Evolutionary conservation across 2,797 vertebrate genomes (phyloP).

Genomic region (Ataeniobius toweri): DNA sequence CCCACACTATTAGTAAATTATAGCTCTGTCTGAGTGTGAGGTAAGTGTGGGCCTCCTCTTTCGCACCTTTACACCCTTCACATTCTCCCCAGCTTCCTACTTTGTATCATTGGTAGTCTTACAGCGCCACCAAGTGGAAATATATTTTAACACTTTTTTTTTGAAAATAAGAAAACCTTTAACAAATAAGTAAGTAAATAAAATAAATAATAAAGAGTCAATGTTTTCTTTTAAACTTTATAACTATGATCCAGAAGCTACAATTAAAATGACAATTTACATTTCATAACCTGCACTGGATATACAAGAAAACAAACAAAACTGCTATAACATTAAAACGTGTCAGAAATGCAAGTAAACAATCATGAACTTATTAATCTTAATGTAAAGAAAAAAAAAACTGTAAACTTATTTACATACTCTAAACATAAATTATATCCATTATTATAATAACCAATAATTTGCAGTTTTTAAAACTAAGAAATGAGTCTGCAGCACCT

Average conservation of each 20-base stretch:
- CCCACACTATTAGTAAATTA: conserved; percentile 85
- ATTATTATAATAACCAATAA: neutral
- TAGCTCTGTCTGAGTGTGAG: conserved; percentile 78
- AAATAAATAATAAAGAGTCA: neutral
- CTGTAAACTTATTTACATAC: neutral
- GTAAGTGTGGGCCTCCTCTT: conserved; percentile 64
- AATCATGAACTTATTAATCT: neutral
- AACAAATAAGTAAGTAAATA: conserved; percentile 1
- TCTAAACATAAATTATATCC: neutral
- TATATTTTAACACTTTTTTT: conserved; percentile 7
- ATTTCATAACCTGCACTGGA: neutral
- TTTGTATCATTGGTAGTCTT: conserved; percentile 76
- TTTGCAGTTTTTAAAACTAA: neutral
- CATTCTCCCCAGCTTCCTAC: conserved; percentile 2
- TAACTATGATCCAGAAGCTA: neutral
- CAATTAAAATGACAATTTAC: neutral
- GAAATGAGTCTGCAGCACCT: too few relatives aligned
- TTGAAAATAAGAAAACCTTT: conserved; percentile 13
- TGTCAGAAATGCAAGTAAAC: neutral
- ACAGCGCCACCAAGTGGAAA: conserved; percentile 88
- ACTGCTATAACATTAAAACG: neutral
- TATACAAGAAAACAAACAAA: neutral
- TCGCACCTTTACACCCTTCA: conserved; percentile 28
- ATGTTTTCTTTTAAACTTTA: neutral
- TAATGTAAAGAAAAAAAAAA: neutral